Percentiles rank a stretch among this genome's conserved stretches.
Conservation (phyloP, 2,888 invertebrate species). For the Habrosyne pyritoides region DNA sequence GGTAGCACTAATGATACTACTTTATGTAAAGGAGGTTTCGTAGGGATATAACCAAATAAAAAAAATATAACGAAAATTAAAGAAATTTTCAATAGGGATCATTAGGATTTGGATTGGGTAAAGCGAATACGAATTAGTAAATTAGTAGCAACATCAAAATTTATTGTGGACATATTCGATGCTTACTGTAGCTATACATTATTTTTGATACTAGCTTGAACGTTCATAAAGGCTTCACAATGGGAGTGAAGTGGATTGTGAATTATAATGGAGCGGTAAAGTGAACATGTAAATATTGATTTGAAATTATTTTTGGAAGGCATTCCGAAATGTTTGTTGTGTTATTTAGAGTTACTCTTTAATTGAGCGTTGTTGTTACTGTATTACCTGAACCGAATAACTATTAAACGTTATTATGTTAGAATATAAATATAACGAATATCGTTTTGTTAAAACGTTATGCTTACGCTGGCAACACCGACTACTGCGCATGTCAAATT, state of each 20-base stretch:
- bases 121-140: conserved; percentile 83
- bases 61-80: conserved; percentile 55
- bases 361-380: not conserved
- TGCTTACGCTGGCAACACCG: conserved; percentile 38
- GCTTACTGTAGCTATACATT: conserved; percentile 61
- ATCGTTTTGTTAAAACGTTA: conserved; percentile 11
- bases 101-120: conserved; percentile 67
- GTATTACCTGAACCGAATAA: not conserved
- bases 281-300: conserved; percentile 2
- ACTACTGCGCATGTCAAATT: conserved; percentile 72
- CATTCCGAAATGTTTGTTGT: not conserved
- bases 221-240: conserved; percentile 32
- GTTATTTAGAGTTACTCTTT: not conserved
- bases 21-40: conserved; percentile 66
- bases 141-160: conserved; percentile 78
- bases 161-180: conserved; percentile 56
- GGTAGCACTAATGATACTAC: conserved; percentile 90
- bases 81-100: conserved; percentile 56
- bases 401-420: conserved; percentile 17
- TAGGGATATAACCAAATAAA: conserved; percentile 71
- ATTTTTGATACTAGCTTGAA: conserved; percentile 36
- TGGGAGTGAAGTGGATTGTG: conserved; percentile 39
- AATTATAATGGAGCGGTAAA: conserved; percentile 4
- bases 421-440: not conserved
- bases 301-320: conserved; percentile 2